Conservation (phyloP, 2,113 vertebrate species). For the Colius striatus region DNA sequence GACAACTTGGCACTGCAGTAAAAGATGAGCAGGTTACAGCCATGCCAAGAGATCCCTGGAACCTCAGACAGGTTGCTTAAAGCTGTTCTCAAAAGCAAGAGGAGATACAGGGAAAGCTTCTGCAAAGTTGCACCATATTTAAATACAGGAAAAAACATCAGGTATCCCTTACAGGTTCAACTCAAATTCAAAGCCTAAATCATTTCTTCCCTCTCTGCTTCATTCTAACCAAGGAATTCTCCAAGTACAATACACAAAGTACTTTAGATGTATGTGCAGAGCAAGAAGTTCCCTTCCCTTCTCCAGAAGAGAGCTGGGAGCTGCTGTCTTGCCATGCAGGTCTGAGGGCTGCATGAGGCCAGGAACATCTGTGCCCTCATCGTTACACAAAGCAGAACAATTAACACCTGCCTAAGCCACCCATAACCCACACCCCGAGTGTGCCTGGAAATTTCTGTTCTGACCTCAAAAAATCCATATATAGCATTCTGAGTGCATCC, state of each 20-base stretch:
- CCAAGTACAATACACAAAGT: background rate
- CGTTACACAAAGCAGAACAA: background rate
- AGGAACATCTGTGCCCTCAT: background rate
- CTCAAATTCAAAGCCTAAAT: background rate
- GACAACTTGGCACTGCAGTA: background rate
- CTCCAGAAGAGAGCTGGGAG: background rate
- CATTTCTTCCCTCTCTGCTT: background rate
- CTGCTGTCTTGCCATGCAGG: fast-evolving
- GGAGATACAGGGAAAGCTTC: background rate
- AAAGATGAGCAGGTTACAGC: background rate
- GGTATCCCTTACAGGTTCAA: background rate
- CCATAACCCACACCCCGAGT: background rate
- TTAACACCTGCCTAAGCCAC: background rate
- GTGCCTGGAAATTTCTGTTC: background rate
- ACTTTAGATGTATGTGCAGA: background rate
- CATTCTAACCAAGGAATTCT: background rate
- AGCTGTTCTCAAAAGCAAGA: background rate
- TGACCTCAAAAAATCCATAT: background rate
- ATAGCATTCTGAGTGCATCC: background rate
- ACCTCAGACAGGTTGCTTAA: background rate
- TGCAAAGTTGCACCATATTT: background rate
- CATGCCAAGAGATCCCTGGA: background rate
- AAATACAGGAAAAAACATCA: background rate
- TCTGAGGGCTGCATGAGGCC: fast-evolving
- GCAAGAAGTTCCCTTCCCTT: background rate